phyloP scores from a whole-genome alignment of 2,888 invertebrate species.

The Amaurobius ferox region DNA sequence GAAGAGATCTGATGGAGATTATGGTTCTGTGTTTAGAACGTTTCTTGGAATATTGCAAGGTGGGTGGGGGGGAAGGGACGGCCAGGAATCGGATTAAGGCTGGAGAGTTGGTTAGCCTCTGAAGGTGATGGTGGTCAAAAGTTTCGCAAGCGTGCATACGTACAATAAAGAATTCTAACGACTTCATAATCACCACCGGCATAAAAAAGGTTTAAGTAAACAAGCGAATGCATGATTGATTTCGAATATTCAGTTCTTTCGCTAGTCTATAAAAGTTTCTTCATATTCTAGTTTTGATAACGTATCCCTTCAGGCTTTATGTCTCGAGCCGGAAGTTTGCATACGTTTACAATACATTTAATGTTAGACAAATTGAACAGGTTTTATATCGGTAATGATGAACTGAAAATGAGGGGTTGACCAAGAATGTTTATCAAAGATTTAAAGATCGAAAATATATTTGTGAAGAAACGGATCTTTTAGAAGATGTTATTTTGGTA shows the following conservation, averaged over 20 bases:
- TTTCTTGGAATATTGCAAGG: slow-evolving; percentile 3
- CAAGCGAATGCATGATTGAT: not conserved
- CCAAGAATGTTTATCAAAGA: too few species aligned
- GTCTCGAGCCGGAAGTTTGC: too few species aligned
- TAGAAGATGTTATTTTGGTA: too few species aligned
- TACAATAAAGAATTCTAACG: not conserved
- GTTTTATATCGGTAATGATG: too few species aligned
- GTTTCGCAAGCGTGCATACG: not conserved
- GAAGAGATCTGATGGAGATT: not conserved
- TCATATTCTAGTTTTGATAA: too few species aligned
- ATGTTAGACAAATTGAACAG: too few species aligned
- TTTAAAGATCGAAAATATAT: too few species aligned
- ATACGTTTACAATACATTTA: too few species aligned
- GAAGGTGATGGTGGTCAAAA: not conserved
- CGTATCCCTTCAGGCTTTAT: too few species aligned
- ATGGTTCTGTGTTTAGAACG: not conserved
- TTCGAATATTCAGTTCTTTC: not conserved
- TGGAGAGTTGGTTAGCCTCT: not conserved
- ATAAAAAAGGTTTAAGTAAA: not conserved
- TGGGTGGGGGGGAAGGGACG: not conserved
- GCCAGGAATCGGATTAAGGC: slow-evolving; percentile 6
- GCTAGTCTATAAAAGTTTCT: too few species aligned
- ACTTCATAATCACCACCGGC: not conserved
- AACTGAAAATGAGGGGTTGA: too few species aligned
- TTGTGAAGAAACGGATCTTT: too few species aligned